Evolutionary conservation across 2,797 vertebrate genomes (phyloP).

Genomic region (Myripristis jacobus): DNA sequence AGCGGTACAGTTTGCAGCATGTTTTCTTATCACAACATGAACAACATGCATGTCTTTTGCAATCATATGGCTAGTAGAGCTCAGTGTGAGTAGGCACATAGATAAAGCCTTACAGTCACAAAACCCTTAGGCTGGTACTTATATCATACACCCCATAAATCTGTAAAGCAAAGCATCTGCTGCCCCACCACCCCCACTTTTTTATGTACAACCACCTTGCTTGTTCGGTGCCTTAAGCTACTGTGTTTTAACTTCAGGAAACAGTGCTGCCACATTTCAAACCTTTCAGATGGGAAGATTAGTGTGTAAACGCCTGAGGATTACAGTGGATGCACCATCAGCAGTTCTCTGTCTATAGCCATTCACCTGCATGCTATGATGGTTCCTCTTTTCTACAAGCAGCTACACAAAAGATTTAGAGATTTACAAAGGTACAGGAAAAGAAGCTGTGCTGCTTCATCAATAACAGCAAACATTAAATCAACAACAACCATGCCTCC

Average conservation of each 20-base stretch:
- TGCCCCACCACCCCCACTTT: constrained; percentile 57
- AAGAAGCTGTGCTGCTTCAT: constrained; percentile 9
- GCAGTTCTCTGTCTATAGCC: constrained; percentile 64
- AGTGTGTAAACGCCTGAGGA: constrained; percentile 75
- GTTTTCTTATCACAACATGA: constrained; percentile 25
- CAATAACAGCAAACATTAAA: not conserved
- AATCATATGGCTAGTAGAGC: not conserved
- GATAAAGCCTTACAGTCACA: constrained; percentile 51
- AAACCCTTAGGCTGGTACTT: constrained; percentile 59
- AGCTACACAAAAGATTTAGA: constrained; percentile 33
- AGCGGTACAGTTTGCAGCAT: not conserved
- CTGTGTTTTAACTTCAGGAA: constrained; percentile 79
- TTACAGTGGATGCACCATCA: constrained; percentile 77
- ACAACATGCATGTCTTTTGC: constrained; percentile 9
- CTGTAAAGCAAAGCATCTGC: constrained; percentile 67
- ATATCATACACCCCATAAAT: constrained; percentile 65
- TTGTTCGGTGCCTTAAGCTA: constrained; percentile 76
- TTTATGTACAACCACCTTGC: constrained; percentile 70
- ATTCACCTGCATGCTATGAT: constrained; percentile 41
- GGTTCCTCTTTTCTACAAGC: constrained; percentile 28
- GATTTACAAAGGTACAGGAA: constrained; percentile 21
- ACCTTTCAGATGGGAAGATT: constrained; percentile 81
- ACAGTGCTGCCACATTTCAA: constrained; percentile 73
- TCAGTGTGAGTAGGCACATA: constrained; percentile 36
- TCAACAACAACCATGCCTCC: not conserved